Conservation (phyloP, 1,140 invertebrate species). For the Cydia strobilella region DNA sequence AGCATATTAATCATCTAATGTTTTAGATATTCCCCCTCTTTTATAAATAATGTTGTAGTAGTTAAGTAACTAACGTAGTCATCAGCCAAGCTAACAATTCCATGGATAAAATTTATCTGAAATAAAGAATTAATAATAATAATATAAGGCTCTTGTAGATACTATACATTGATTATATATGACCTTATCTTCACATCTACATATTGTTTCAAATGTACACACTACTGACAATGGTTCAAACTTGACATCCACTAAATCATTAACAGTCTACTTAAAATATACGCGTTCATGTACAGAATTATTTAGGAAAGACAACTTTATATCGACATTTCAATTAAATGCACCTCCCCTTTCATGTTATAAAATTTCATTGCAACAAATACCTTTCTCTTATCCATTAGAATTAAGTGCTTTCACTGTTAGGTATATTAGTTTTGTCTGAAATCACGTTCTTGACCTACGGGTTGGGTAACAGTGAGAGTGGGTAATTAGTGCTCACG, state of each 20-base stretch:
- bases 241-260: not conserved
- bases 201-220: not conserved
- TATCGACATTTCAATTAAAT: not conserved
- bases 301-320: not conserved
- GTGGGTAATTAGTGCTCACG: slow-evolving; percentile 42
- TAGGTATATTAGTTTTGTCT: slow-evolving; percentile 19
- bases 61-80: too few species aligned
- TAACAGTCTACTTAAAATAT: not conserved
- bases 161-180: not conserved
- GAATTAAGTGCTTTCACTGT: slow-evolving; percentile 32
- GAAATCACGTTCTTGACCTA: slow-evolving; percentile 44
- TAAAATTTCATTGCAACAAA: slow-evolving; percentile 15
- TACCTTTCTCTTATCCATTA: slow-evolving; percentile 33
- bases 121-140: too few species aligned
- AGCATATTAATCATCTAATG: not conserved
- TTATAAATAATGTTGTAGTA: too few species aligned
- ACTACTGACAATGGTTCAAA: not conserved
- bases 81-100: too few species aligned
- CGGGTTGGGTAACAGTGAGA: slow-evolving; percentile 45
- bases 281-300: not conserved
- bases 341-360: slow-evolving; percentile 8
- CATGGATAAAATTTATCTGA: too few species aligned
- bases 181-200: not conserved
- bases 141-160: not conserved
- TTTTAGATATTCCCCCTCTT: not conserved